These are phyloP conservation scores for Pseudeuparius sepicola DNA, from an alignment of 2,888 invertebrate species.

Conservation along the genomic window DNA sequence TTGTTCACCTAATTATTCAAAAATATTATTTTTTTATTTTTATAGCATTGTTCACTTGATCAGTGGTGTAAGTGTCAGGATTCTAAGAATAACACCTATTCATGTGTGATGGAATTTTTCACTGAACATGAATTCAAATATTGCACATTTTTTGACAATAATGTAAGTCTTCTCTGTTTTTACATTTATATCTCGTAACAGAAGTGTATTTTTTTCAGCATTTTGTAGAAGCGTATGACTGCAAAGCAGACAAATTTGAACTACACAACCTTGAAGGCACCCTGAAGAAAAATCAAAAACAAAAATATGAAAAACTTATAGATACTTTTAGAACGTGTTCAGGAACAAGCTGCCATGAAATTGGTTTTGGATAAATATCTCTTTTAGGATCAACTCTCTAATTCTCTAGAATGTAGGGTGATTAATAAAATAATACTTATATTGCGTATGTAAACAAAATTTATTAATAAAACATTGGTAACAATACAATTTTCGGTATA, in stretches of 20 bases:
- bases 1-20: no score
- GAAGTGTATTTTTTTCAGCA: conserved; percentile 41
- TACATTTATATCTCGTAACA: conserved; percentile 7
- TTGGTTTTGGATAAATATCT: conserved; percentile 1
- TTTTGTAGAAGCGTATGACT: conserved; percentile 69
- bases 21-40: no score
- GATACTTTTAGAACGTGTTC: conserved; percentile 19
- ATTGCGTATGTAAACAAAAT: no score
- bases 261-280: conserved; percentile 48
- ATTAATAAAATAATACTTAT: no score
- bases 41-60: no score
- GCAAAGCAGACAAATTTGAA: conserved; percentile 61
- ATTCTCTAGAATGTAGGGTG: no score
- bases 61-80: conserved; percentile 81
- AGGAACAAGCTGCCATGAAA: conserved; percentile 16
- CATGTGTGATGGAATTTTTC: conserved; percentile 61
- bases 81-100: conserved; percentile 71
- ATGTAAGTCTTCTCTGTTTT: conserved; percentile 35
- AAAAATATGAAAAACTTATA: conserved; percentile 18
- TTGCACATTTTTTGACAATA: conserved; percentile 51
- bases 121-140: conserved; percentile 47
- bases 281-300: no score
- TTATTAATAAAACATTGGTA: no score
- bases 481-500: no score
- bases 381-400: no score